Base-by-base conservation (phyloP, 1,140 invertebrate species). In the Dendroctonus valens region DNA sequence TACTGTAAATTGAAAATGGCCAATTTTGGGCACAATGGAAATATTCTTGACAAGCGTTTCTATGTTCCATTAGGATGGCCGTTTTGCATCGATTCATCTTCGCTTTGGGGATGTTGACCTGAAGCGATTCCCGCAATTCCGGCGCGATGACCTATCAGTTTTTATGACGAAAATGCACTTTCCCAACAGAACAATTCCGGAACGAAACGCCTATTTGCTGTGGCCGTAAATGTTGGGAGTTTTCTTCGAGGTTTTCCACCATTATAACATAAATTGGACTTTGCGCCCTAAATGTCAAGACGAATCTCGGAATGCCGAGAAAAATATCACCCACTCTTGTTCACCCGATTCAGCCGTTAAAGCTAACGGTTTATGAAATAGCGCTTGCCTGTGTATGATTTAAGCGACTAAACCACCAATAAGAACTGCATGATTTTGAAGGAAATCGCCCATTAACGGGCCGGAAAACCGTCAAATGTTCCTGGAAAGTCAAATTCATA, bases 241-340 rank as follows among this genome's bases (percentile, higher is more conserved):
- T 58, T 58, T 42, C 41, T 58, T 58, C 44, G 41, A 58, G 41
- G 55, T 58, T 41, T 58, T 38, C 26, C 40, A 41, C 55, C 44
- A 58, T 58, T 58, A 58, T 58, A 58, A 58, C 55, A 58, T 58
- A 58, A 58, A 58, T 58, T 58, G 55, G 55, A 44, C 55, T 58
- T 58, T 58, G 41, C 55, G 55, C 55, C 37, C n/a, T 58, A 58
- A 58, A 58, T 14, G 55, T 44, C 55, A 58, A 14, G 40, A 39
- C 55, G 40, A 58, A 58, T 58, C 55, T 58, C 55, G 7, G 55
- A 44, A 44, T 42, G 7, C 15, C 11, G 37, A 26, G 55, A 44
- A 58, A 58, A 58, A 58, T 58, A 42, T 58, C 40, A 37, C 55
- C 41, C 37, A 12, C 39, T 54, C 26, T 3, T 26, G 26, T 26